Conservation (phyloP, 2,888 invertebrate species). For the Eudasyphora cyanicolor region DNA sequence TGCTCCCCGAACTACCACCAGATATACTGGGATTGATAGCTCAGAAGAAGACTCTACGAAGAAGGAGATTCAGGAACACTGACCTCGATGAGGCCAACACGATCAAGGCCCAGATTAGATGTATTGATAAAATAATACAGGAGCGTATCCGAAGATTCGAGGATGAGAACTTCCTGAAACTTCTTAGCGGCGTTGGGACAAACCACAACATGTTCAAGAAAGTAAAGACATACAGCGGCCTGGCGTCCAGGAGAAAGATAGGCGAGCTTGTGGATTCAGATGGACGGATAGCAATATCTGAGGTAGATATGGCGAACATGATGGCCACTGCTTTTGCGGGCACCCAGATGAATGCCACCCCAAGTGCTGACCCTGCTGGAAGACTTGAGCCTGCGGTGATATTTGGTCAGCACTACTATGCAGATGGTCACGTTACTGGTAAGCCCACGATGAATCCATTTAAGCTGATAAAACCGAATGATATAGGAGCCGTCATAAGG, state of each 20-base stretch:
- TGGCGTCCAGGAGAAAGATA: not conserved
- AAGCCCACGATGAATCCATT: not conserved
- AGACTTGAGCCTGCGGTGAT: not conserved
- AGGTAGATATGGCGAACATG: not conserved
- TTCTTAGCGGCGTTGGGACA: not conserved
- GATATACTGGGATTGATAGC: not conserved
- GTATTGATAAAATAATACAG: not conserved
- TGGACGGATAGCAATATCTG: not conserved
- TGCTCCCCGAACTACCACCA: not conserved
- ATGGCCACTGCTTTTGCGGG: not conserved
- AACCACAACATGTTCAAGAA: not conserved
- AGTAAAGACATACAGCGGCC: not conserved
- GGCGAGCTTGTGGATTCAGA: not conserved
- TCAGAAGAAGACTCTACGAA: not conserved
- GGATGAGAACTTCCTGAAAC: not conserved
- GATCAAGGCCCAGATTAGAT: not conserved
- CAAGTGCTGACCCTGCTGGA: not conserved
- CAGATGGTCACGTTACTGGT: not conserved
- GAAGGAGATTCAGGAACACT: not conserved
- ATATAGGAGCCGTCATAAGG: not conserved
- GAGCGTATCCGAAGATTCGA: not conserved
- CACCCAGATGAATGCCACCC: not conserved
- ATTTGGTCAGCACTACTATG: not conserved
- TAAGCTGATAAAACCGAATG: not conserved
- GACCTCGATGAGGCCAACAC: not conserved